phyloP scores from a whole-genome alignment of 2,797 vertebrate species.

The Melanotaenia nigrans region DNA sequence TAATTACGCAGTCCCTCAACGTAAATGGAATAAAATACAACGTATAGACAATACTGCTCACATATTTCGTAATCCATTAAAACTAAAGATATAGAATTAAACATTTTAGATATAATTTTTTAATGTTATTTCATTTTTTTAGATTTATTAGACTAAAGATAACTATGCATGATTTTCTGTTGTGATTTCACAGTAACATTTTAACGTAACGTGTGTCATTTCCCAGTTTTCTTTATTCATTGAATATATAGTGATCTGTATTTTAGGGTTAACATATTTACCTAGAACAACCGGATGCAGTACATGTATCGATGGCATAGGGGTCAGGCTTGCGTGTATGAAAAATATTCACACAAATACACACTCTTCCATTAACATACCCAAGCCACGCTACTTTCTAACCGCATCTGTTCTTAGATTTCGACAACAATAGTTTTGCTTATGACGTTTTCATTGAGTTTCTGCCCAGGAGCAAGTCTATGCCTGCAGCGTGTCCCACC shows the following conservation, averaged over 20 bases:
- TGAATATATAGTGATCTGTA: neutral
- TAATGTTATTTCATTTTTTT: neutral
- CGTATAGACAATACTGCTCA: neutral
- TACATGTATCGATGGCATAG: constrained; percentile 38
- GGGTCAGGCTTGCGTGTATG: constrained; percentile 60
- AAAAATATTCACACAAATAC: constrained; percentile 25
- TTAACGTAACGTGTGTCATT: neutral
- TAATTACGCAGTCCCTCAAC: constrained; percentile 45
- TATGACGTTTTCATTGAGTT: constrained; percentile 60
- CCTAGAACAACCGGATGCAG: constrained; percentile 34
- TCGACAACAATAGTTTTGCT: constrained; percentile 79
- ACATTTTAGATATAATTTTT: neutral
- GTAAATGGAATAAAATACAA: neutral
- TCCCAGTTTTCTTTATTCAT: neutral
- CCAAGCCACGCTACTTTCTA: constrained; percentile 85
- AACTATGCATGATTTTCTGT: neutral
- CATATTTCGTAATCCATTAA: neutral
- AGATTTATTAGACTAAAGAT: neutral
- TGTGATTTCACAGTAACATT: neutral
- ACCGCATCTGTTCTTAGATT: constrained; percentile 81
- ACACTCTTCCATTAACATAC: constrained; percentile 68
- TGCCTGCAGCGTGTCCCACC: constrained; percentile 57
- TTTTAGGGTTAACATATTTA: neutral
- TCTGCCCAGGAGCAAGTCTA: constrained; percentile 41
- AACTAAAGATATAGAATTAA: neutral